These are phyloP conservation scores for Pyrrhia umbra DNA, from an alignment of 2,888 invertebrate genomes.

Conservation along the genomic window DNA sequence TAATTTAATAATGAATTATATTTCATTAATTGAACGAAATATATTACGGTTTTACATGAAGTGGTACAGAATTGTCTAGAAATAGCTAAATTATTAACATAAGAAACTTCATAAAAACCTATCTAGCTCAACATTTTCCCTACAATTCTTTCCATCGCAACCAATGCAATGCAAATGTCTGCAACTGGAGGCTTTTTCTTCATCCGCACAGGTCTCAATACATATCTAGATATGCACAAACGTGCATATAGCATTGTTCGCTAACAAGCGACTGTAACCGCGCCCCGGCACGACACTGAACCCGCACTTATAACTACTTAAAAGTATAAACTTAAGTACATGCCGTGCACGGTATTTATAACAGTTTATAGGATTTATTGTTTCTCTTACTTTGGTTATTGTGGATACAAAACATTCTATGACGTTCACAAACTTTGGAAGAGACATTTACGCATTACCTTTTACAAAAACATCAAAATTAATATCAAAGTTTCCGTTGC, in stretches of 20 bases:
- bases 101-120: constrained; percentile 35
- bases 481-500: neutral
- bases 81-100: constrained; percentile 13
- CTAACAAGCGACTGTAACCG: constrained; percentile 86
- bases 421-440: neutral
- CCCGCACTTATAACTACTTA: constrained; percentile 68
- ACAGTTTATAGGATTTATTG: constrained; percentile 49
- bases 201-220: constrained; percentile 64
- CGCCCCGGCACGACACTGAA: constrained; percentile 80
- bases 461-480: neutral
- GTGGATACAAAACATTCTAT: neutral
- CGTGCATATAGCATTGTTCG: constrained; percentile 81
- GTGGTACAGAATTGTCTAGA: no score
- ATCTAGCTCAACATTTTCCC: constrained; percentile 48
- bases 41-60: no score
- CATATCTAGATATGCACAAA: constrained; percentile 71
- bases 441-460: neutral
- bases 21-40: no score
- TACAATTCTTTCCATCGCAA: constrained; percentile 57
- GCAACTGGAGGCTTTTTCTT: constrained; percentile 67
- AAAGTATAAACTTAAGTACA: constrained; percentile 60
- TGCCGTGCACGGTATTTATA: constrained; percentile 53
- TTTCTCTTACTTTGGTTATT: constrained; percentile 38
- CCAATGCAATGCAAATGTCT: constrained; percentile 68
- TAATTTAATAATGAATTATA: no score